These are phyloP conservation scores for Parauchenoglanis punctatus DNA, from an alignment of 2,797 vertebrate genomes.

Conservation along the genomic window DNA sequence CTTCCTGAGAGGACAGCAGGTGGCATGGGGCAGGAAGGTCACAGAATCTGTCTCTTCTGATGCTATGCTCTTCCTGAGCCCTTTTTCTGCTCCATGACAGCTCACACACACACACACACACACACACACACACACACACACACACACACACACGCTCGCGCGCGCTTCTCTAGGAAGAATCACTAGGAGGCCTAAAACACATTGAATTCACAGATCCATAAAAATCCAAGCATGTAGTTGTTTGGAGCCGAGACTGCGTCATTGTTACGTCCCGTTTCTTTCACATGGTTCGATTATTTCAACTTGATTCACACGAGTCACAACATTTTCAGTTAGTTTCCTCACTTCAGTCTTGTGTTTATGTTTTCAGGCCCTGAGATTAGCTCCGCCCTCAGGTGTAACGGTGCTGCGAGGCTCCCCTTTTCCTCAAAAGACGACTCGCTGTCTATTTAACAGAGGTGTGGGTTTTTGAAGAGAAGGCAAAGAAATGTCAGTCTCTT, in stretches of 20 bases:
- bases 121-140: slow-evolving; percentile 11
- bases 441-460: neutral
- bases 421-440: neutral
- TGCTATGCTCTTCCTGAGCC: slow-evolving; percentile 51
- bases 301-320: neutral
- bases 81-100: slow-evolving; percentile 54
- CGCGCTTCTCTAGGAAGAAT: neutral
- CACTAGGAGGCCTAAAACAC: slow-evolving; percentile 40
- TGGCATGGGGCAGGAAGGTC: slow-evolving; percentile 62
- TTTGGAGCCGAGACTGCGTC: slow-evolving; percentile 36
- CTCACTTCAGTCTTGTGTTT: neutral
- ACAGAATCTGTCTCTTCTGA: slow-evolving; percentile 61
- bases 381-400: neutral
- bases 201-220: slow-evolving; percentile 51
- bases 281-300: neutral
- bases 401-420: neutral
- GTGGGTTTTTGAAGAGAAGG: neutral
- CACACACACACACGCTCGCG: slow-evolving; percentile 19
- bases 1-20: slow-evolving; percentile 60
- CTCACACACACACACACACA: slow-evolving; percentile 29
- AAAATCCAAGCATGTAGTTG: slow-evolving; percentile 49
- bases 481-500: neutral
- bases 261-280: slow-evolving; percentile 34
- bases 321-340: neutral
- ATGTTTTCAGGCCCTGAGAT: neutral